phyloP scores from a whole-genome alignment of 1,140 invertebrate genomes.

The Drosophila elegans region DNA sequence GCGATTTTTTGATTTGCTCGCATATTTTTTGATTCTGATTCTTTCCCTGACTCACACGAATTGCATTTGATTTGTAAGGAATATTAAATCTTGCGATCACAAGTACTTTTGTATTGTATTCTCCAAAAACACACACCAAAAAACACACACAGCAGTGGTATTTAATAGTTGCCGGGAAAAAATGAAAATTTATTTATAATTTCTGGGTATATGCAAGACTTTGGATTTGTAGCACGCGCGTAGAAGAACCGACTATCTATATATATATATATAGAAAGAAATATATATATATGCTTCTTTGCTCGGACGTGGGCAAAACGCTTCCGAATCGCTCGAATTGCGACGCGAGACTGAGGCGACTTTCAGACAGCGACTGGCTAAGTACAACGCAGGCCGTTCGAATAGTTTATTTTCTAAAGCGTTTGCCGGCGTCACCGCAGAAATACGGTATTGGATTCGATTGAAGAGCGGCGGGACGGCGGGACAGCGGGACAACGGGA shows the following conservation, averaged over 20 bases:
- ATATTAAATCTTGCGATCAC: slow-evolving; percentile 19
- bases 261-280: slow-evolving; percentile 3
- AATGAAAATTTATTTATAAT: slow-evolving; percentile 49
- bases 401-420: slow-evolving; percentile 57
- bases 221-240: slow-evolving; percentile 66
- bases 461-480: background rate
- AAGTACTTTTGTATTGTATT: background rate
- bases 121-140: slow-evolving; percentile 7
- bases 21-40: slow-evolving; percentile 9
- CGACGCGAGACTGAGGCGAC: slow-evolving; percentile 77
- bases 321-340: slow-evolving; percentile 82
- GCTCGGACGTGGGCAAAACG: slow-evolving; percentile 58
- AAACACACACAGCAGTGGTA: slow-evolving; percentile 28
- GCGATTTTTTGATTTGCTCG: slow-evolving; percentile 11
- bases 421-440: slow-evolving; percentile 16
- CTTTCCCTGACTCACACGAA: slow-evolving; percentile 40
- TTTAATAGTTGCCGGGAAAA: slow-evolving; percentile 27
- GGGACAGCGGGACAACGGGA: background rate
- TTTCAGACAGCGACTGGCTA: slow-evolving; percentile 64
- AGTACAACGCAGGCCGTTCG: slow-evolving; percentile 64
- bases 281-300: slow-evolving; percentile 19
- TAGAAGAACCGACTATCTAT: slow-evolving; percentile 19
- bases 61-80: slow-evolving; percentile 46
- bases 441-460: slow-evolving; percentile 21
- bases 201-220: slow-evolving; percentile 41